Evolutionary conservation across 64 coral and sea anemone genomes (phyloP).

Genomic region (Pocillopora verrucosa): DNA sequence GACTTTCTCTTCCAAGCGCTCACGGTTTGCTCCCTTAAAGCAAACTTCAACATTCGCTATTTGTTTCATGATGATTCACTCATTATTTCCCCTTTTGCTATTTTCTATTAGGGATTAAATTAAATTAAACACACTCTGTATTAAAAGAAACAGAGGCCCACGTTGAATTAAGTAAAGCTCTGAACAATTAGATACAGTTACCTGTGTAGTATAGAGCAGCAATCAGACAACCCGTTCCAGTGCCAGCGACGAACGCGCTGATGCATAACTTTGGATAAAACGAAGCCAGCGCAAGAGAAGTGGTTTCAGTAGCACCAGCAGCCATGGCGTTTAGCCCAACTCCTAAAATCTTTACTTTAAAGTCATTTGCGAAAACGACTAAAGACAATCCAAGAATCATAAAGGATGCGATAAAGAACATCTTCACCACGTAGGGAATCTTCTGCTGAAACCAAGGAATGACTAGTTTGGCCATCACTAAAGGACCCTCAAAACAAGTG

Average conservation of each 20-base stretch:
- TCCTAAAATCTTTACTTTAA: constrained; percentile 50
- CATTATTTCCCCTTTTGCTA: too few species aligned
- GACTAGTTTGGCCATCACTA: constrained; percentile 59
- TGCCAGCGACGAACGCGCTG: constrained; percentile 82
- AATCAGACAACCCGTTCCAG: constrained; percentile 63
- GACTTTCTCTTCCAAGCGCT: too few species aligned
- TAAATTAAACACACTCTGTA: too few species aligned
- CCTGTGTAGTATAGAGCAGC: constrained; percentile 85
- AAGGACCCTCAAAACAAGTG: constrained; percentile 50
- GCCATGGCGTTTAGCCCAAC: constrained; percentile 78
- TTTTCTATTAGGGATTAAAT: too few species aligned
- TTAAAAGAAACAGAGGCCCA: background rate
- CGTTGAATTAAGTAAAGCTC: background rate
- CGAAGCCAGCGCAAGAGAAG: constrained; percentile 58
- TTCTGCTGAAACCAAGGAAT: constrained; percentile 83
- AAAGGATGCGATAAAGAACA: constrained; percentile 34
- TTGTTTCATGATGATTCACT: too few species aligned
- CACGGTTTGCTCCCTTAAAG: too few species aligned
- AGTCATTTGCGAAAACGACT: constrained; percentile 48
- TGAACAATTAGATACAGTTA: background rate
- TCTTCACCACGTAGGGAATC: constrained; percentile 64
- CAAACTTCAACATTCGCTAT: too few species aligned
- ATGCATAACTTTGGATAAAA: constrained; percentile 91
- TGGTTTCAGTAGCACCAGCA: constrained; percentile 58
- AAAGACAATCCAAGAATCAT: constrained; percentile 65